These are phyloP conservation scores for Pseudococcus longispinus DNA, from an alignment of 2,888 invertebrate genomes.

Conservation along the genomic window DNA sequence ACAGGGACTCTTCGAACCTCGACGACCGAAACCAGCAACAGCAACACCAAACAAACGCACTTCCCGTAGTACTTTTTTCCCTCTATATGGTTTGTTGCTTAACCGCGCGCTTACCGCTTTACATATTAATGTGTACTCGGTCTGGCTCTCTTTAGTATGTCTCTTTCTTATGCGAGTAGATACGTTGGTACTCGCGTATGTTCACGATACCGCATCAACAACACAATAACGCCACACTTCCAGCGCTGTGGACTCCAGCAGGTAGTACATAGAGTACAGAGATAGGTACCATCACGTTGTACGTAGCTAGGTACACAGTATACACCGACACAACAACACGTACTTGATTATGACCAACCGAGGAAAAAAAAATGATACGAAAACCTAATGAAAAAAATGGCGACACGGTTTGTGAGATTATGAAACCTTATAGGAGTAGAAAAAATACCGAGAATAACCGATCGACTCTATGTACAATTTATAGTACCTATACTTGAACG, in stretches of 20 bases:
- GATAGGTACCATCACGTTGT: background rate
- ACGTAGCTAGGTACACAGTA: too few relatives aligned
- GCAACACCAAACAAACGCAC: background rate
- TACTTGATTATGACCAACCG: background rate
- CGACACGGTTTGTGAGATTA: conserved; percentile 33
- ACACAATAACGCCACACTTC: background rate
- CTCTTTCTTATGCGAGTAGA: too few relatives aligned
- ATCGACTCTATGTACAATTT: background rate
- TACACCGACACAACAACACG: background rate
- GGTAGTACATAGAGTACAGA: background rate
- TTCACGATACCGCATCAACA: background rate
- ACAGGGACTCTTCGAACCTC: background rate
- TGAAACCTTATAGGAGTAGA: conserved; percentile 10
- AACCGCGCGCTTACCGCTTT: conserved; percentile 43
- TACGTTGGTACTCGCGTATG: too few relatives aligned
- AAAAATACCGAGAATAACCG: background rate
- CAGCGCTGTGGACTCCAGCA: background rate
- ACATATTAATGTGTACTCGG: conserved; percentile 33
- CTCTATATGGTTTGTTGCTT: background rate
- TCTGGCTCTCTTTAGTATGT: background rate
- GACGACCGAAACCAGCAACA: background rate
- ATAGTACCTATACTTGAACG: background rate
- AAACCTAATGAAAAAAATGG: background rate
- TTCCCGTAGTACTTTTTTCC: conserved; percentile 7
- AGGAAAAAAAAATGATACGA: conserved; percentile 16